Evolutionary conservation across 2,113 vertebrate species (phyloP).

Genomic region (Sylvietta virens): DNA sequence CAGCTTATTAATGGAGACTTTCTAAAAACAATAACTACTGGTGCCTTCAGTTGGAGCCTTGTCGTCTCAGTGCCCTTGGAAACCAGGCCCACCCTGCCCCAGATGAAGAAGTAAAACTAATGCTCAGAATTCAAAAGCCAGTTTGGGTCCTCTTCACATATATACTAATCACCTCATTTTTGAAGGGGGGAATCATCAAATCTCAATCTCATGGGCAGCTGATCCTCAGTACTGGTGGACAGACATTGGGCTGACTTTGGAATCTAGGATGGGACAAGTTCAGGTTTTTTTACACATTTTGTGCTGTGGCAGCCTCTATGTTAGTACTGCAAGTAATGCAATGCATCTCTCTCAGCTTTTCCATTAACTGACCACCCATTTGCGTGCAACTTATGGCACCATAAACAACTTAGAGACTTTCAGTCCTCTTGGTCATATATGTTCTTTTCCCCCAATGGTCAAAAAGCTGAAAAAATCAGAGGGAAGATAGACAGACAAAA

Average conservation of each 20-base stretch:
- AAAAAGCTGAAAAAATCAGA: neutral
- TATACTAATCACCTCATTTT: neutral
- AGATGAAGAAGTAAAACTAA: neutral
- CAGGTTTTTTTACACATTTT: neutral
- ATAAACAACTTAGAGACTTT: neutral
- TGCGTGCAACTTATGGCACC: neutral
- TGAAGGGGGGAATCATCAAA: neutral
- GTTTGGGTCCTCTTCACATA: neutral
- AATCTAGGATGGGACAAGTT: neutral
- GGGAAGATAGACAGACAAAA: neutral
- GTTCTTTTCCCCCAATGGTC: rapidly evolving
- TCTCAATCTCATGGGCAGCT: neutral
- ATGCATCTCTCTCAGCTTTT: neutral
- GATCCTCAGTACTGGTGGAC: neutral
- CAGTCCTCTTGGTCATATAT: neutral
- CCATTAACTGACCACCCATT: neutral
- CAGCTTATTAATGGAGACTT: neutral
- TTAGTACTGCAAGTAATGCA: neutral
- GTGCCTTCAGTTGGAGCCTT: neutral
- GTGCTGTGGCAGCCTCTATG: rapidly evolving
- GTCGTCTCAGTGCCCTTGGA: neutral
- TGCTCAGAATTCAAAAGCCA: neutral
- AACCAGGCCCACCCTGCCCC: neutral
- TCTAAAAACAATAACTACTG: neutral
- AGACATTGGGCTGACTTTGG: neutral